These are phyloP conservation scores for Spicauda simplicius DNA, from an alignment of 2,888 invertebrate genomes.

Conservation along the genomic window DNA sequence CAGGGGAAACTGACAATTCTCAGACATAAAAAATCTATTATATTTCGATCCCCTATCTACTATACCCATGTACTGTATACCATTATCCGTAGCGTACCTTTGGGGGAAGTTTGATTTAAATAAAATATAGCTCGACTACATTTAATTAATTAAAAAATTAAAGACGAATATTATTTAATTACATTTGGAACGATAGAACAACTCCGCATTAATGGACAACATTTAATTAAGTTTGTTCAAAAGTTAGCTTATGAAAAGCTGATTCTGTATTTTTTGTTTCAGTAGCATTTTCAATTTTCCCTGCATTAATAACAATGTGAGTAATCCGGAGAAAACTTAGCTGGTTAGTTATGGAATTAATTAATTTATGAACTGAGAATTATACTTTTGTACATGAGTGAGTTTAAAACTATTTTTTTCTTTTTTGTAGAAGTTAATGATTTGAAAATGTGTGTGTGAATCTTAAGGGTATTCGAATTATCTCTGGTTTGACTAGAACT, in stretches of 20 bases:
- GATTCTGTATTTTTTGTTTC: not conserved
- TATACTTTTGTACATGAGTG: not conserved
- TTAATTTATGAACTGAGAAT: conserved; percentile 6
- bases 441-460: not conserved
- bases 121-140: no score
- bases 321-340: conserved; percentile 5
- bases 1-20: no score
- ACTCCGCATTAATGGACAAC: not conserved
- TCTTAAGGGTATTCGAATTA: no score
- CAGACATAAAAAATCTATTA: no score
- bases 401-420: not conserved
- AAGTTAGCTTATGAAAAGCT: conserved; percentile 1
- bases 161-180: no score
- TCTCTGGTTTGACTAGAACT: no score
- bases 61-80: no score
- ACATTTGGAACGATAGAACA: not conserved
- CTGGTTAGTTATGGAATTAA: conserved; percentile 5
- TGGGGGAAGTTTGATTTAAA: no score
- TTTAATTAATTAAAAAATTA: no score
- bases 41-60: no score
- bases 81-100: no score
- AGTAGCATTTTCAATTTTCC: conserved; percentile 14
- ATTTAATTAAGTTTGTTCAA: conserved; percentile 11
- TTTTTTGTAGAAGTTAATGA: not conserved
- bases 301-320: conserved; percentile 7